Conservation (phyloP, 2,888 invertebrate species). For the Acanthosoma haemorrhoidale region DNA sequence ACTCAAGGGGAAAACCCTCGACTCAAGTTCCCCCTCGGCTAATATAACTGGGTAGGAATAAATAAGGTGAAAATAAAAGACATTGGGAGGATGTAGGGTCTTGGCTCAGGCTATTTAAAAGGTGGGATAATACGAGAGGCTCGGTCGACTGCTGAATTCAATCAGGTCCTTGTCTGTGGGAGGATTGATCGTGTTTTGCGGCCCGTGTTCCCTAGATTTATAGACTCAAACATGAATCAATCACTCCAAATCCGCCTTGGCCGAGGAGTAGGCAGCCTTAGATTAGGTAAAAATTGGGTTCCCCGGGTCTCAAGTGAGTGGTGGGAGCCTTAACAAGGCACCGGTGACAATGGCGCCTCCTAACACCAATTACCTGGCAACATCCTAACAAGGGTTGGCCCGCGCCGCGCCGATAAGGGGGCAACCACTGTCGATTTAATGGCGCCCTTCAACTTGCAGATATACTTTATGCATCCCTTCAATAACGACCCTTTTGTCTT, state of each 20-base stretch:
- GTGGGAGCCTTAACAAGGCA: conserved; percentile 1
- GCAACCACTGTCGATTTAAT: neutral
- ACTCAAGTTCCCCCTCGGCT: neutral
- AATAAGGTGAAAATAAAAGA: neutral
- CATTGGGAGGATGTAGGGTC: neutral
- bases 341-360: neutral
- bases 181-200: conserved; percentile 30
- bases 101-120: conserved; percentile 20
- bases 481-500: neutral
- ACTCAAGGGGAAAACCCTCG: neutral
- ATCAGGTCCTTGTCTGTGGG: conserved; percentile 23
- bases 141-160: conserved; percentile 15
- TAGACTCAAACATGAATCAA: conserved; percentile 31
- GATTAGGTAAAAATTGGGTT: conserved; percentile 27
- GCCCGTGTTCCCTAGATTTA: conserved; percentile 25
- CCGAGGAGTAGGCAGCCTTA: neutral
- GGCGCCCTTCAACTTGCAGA: neutral
- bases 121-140: conserved; percentile 15
- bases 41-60: neutral
- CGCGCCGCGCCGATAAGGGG: neutral
- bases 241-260: conserved; percentile 23
- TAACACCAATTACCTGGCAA: conserved; percentile 14
- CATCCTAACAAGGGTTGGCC: neutral
- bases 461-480: neutral
- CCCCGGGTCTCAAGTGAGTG: neutral